Percentiles rank a stretch among this genome's conserved stretches.
Conservation (phyloP, 2,113 vertebrate species). For the Syngnathoides biaculeatus region DNA sequence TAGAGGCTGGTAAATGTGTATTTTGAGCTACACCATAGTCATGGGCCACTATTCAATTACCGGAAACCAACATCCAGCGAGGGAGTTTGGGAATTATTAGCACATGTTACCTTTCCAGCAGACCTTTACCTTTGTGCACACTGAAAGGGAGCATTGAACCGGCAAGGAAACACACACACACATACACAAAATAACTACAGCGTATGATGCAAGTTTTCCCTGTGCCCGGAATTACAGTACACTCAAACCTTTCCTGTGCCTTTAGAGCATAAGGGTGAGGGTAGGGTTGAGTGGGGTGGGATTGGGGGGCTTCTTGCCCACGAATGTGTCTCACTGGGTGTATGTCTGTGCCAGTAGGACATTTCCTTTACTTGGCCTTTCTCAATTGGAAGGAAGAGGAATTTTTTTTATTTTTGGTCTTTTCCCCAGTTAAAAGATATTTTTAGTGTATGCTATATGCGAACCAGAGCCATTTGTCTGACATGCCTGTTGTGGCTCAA, state of each 20-base stretch:
- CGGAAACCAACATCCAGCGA: constrained; percentile 23
- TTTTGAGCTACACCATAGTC: background rate
- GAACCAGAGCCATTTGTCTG: constrained; percentile 44
- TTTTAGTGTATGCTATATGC: constrained; percentile 11
- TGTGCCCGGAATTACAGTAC: constrained; percentile 33
- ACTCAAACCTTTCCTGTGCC: constrained; percentile 22
- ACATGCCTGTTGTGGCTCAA: constrained; percentile 17
- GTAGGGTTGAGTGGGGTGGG: constrained; percentile 20
- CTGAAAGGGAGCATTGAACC: constrained; percentile 31
- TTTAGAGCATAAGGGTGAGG: constrained; percentile 16
- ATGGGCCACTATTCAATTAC: constrained; percentile 13
- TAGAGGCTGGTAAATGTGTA: background rate
- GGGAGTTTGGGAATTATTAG: constrained; percentile 27
- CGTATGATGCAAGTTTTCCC: constrained; percentile 28
- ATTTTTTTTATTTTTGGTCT: background rate
- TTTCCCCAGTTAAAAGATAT: constrained; percentile 27
- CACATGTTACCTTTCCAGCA: constrained; percentile 26
- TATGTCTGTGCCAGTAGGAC: background rate
- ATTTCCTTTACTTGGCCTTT: constrained; percentile 8
- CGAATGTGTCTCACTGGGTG: constrained; percentile 29
- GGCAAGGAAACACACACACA: constrained; percentile 22
- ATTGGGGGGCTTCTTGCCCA: constrained; percentile 42
- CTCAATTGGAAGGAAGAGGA: background rate
- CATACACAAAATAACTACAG: constrained; percentile 30
- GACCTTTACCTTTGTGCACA: constrained; percentile 25